phyloP scores from a whole-genome alignment of 1,140 invertebrate genomes.

The Lordiphosa stackelbergi region DNA sequence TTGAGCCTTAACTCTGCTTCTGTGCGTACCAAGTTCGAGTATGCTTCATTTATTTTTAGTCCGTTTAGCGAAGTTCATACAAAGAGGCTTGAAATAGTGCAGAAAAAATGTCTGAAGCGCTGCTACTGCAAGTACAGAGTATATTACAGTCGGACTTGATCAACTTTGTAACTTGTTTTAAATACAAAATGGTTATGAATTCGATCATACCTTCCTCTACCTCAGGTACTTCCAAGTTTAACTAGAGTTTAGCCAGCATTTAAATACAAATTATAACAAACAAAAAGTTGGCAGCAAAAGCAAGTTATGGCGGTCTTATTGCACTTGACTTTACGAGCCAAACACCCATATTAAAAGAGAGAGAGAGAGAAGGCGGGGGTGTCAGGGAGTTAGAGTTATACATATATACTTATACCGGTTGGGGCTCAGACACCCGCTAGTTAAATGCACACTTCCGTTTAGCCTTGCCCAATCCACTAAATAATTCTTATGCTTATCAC shows the following conservation, averaged over 20 bases:
- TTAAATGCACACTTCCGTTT: constrained; percentile 50
- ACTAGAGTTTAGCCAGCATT: constrained; percentile 52
- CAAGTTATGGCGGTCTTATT: constrained; percentile 43
- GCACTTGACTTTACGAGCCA: constrained; percentile 35
- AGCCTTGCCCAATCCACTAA: constrained; percentile 13
- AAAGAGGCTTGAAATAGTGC: too few relatives aligned
- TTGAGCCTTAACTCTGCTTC: too few relatives aligned
- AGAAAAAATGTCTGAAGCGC: too few relatives aligned
- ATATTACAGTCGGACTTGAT: too few relatives aligned
- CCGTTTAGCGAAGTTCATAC: too few relatives aligned
- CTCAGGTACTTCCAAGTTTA: constrained; percentile 2
- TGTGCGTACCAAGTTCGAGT: too few relatives aligned
- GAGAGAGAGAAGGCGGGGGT: not conserved
- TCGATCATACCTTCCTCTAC: too few relatives aligned
- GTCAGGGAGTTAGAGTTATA: not conserved
- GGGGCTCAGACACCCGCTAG: constrained; percentile 31
- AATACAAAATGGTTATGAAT: too few relatives aligned
- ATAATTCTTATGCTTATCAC: constrained; percentile 20
- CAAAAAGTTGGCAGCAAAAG: constrained; percentile 34
- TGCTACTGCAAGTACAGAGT: too few relatives aligned
- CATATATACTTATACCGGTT: not conserved
- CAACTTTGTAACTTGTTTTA: too few relatives aligned
- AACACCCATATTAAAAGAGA: constrained; percentile 1
- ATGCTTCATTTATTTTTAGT: too few relatives aligned
- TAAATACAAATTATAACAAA: constrained; percentile 69